Conservation (phyloP, 2,113 vertebrate species). For the Ursus arctos region DNA sequence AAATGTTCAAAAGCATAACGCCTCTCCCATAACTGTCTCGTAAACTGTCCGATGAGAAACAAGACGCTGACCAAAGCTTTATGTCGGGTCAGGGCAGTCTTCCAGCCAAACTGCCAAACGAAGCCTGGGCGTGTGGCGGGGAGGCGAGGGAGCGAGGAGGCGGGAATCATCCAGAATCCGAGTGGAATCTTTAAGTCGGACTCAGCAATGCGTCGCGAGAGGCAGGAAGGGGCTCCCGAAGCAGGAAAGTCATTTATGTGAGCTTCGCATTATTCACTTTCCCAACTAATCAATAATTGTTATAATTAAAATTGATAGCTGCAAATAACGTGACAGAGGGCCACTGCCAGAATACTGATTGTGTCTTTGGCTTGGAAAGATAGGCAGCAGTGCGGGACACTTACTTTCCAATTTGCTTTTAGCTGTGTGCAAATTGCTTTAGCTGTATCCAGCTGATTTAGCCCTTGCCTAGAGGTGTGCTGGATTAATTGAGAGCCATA, state of each 20-base stretch:
- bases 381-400: slow-evolving; percentile 90
- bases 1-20: neutral
- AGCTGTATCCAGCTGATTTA: slow-evolving; percentile 93
- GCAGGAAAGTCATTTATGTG: slow-evolving; percentile 76
- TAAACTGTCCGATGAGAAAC: slow-evolving; percentile 6
- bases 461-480: slow-evolving; percentile 92
- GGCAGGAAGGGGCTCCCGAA: slow-evolving; percentile 9
- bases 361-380: slow-evolving; percentile 91
- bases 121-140: accelerated
- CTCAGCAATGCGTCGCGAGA: neutral
- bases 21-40: neutral
- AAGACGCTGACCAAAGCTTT: neutral
- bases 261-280: slow-evolving; percentile 91
- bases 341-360: slow-evolving; percentile 91
- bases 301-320: slow-evolving; percentile 95
- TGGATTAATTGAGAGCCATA: slow-evolving; percentile 93
- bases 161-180: neutral
- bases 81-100: neutral
- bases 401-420: slow-evolving; percentile 95
- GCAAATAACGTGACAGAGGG: slow-evolving; percentile 91
- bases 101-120: neutral
- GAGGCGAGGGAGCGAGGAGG: neutral
- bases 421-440: slow-evolving; percentile 94
- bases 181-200: neutral
- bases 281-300: slow-evolving; percentile 92